These are phyloP conservation scores for Rhyacophila brunnea DNA, from an alignment of 1,140 invertebrate species.

Conservation along the genomic window DNA sequence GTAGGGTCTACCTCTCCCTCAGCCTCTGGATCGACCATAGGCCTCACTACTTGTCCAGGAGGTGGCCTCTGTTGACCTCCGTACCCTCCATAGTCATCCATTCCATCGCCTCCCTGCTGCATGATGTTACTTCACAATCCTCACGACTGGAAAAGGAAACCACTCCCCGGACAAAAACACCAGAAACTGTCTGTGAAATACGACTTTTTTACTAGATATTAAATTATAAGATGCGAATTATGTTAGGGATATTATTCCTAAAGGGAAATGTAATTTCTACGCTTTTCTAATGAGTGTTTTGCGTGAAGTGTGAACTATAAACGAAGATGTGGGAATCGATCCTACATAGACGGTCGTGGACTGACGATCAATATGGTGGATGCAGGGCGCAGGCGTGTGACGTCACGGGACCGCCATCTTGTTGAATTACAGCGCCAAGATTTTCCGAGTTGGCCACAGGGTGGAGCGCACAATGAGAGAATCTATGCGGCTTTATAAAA, in stretches of 20 bases:
- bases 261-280: not conserved
- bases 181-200: not conserved
- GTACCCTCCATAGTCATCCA: slow-evolving; percentile 34
- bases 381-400: slow-evolving; percentile 18
- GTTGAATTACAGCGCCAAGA: not conserved
- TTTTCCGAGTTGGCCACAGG: slow-evolving; percentile 2
- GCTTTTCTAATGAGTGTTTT: not conserved
- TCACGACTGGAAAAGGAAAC: not conserved
- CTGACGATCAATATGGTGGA: slow-evolving; percentile 23
- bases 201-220: not conserved
- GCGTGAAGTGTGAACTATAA: slow-evolving; percentile 10
- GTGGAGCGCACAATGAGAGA: too few relatives aligned
- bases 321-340: slow-evolving; percentile 20
- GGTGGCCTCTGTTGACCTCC: slow-evolving; percentile 37
- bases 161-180: not conserved
- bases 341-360: slow-evolving; percentile 12
- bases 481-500: too few relatives aligned
- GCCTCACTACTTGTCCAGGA: slow-evolving; percentile 48
- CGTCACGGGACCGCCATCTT: not conserved
- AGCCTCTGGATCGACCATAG: slow-evolving; percentile 71
- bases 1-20: slow-evolving; percentile 73
- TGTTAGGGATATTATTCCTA: not conserved
- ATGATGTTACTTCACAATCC: slow-evolving; percentile 2
- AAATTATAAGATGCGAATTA: not conserved
- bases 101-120: slow-evolving; percentile 18